phyloP scores from a whole-genome alignment of 2,113 vertebrate species.

The Bujurquina vittata region DNA sequence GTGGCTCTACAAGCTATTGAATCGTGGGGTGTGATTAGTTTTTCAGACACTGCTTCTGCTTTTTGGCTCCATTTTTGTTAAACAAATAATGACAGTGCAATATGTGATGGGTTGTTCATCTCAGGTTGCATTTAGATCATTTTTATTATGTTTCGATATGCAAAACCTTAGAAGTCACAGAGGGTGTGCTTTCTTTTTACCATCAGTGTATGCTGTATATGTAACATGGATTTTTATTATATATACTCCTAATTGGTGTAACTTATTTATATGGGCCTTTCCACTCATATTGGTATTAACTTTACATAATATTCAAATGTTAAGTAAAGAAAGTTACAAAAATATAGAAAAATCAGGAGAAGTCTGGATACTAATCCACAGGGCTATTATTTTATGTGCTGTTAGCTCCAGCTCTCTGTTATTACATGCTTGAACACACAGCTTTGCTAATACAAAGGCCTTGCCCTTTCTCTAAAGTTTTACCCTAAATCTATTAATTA shows the following conservation, averaged over 20 bases:
- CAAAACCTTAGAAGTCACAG: too few species aligned
- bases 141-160: too few species aligned
- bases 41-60: too few species aligned
- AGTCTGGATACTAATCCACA: constrained; percentile 4
- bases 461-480: constrained; percentile 39
- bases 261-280: not conserved
- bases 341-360: not conserved
- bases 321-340: not conserved
- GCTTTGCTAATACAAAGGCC: constrained; percentile 13
- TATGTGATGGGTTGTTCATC: too few species aligned
- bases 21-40: too few species aligned
- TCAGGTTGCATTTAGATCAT: too few species aligned
- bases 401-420: not conserved
- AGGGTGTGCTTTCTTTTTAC: not conserved
- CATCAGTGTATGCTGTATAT: not conserved
- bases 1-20: too few species aligned
- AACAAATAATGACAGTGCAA: too few species aligned
- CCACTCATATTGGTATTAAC: not conserved
- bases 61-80: too few species aligned
- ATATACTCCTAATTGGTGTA: too few species aligned
- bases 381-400: constrained; percentile 12
- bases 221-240: accelerated
- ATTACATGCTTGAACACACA: constrained; percentile 40
- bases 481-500: constrained; percentile 68
- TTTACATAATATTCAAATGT: not conserved